These are phyloP conservation scores for Eulimnadia texana DNA, from an alignment of 1,140 invertebrate species.

Conservation along the genomic window DNA sequence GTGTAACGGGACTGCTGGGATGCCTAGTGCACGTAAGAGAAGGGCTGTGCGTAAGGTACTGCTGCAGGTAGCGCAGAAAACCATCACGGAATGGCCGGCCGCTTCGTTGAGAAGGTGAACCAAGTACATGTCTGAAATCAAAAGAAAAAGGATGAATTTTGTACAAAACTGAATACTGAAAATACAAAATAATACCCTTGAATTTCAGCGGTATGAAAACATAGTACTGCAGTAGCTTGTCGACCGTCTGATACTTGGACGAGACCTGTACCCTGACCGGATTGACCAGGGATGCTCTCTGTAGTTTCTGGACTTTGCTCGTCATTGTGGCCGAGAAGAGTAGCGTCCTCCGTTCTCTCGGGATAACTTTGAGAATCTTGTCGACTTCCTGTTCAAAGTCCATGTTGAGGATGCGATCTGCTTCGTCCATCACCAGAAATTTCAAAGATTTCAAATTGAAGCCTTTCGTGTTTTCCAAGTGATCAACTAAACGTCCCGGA, in stretches of 20 bases:
- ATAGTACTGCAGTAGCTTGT: slow-evolving; percentile 89
- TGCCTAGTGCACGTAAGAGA: slow-evolving; percentile 70
- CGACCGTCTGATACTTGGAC: slow-evolving; percentile 94
- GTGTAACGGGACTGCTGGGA: slow-evolving; percentile 86
- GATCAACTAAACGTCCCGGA: slow-evolving; percentile 75
- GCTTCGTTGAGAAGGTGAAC: slow-evolving; percentile 92
- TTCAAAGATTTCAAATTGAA: slow-evolving; percentile 78
- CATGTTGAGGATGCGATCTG: slow-evolving; percentile 88
- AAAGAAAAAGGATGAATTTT: slow-evolving; percentile 17
- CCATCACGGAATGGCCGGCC: slow-evolving; percentile 90
- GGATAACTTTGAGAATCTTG: slow-evolving; percentile 78
- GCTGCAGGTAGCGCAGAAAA: slow-evolving; percentile 90
- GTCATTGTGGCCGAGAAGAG: slow-evolving; percentile 98
- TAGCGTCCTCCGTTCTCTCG: slow-evolving; percentile 69
- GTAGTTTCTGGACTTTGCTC: slow-evolving; percentile 92
- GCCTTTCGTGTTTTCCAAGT: slow-evolving; percentile 86
- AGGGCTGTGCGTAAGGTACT: slow-evolving; percentile 77
- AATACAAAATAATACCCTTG: slow-evolving; percentile 43
- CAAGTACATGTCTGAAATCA: slow-evolving; percentile 65
- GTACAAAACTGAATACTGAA: not conserved
- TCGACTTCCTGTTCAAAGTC: slow-evolving; percentile 93
- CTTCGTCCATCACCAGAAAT: slow-evolving; percentile 92
- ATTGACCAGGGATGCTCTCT: slow-evolving; percentile 79
- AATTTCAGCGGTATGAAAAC: slow-evolving; percentile 91
- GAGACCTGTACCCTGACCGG: slow-evolving; percentile 93